phyloP scores from a whole-genome alignment of 2,888 invertebrate genomes.

The Archips xylosteana region DNA sequence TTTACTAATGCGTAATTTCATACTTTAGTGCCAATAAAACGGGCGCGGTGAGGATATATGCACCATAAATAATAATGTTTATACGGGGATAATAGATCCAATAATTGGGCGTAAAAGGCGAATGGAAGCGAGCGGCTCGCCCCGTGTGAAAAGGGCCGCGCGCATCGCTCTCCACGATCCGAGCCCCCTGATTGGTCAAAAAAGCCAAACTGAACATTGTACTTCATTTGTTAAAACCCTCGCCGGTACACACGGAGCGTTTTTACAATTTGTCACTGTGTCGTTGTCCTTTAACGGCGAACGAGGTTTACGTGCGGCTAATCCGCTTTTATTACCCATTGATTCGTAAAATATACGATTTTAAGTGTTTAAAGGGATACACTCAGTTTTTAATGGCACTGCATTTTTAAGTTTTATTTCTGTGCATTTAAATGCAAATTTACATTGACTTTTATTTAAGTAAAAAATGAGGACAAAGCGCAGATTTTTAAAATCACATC shows the following conservation, averaged over 20 bases:
- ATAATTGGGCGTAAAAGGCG: conserved; percentile 76
- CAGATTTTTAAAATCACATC: too few species aligned
- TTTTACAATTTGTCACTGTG: conserved; percentile 17
- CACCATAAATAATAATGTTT: conserved; percentile 76
- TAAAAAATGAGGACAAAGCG: neutral
- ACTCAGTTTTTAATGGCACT: conserved; percentile 1
- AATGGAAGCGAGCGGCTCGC: conserved; percentile 59
- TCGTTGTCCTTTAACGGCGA: conserved; percentile 18
- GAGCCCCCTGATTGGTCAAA: conserved; percentile 61
- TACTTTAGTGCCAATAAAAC: conserved; percentile 80
- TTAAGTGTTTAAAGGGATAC: conserved; percentile 19
- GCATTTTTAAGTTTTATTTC: conserved; percentile 11
- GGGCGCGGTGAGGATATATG: conserved; percentile 65
- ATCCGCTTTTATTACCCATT: conserved; percentile 28
- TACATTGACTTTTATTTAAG: neutral
- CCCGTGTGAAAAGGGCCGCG: conserved; percentile 56
- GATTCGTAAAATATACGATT: conserved; percentile 22
- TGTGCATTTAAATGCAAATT: neutral
- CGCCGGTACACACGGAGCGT: conserved; percentile 36
- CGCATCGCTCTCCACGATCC: conserved; percentile 45
- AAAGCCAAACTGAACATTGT: conserved; percentile 57
- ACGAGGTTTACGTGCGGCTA: conserved; percentile 13
- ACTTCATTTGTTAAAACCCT: conserved; percentile 47
- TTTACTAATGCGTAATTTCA: conserved; percentile 79
- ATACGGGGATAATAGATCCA: conserved; percentile 75